Percentiles rank a stretch among this genome's conserved stretches.
Evolutionary conservation across 92 coral and sea anemone genomes (phyloP).

Genomic region (Umimayanthus chanpuru): DNA sequence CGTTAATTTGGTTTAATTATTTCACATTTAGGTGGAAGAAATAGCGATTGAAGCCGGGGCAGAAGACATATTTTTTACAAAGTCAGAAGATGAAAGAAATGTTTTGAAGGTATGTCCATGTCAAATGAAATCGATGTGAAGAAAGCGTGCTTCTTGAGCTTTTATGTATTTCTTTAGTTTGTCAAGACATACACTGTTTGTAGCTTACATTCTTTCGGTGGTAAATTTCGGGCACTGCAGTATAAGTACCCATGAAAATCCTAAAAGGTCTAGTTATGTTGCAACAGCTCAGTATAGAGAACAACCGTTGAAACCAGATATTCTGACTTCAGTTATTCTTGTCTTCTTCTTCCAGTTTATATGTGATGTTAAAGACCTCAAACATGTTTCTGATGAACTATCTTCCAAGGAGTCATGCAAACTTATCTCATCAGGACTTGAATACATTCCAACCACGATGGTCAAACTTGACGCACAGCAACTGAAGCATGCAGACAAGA

Average conservation of each 20-base stretch:
- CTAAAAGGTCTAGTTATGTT: neutral
- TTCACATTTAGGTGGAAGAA: constrained; percentile 83
- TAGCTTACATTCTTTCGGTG: too few relatives aligned
- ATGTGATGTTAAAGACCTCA: constrained; percentile 79
- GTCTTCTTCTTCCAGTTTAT: constrained; percentile 74
- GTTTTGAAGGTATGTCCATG: constrained; percentile 69
- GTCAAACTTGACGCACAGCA: constrained; percentile 68
- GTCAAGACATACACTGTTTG: too few relatives aligned
- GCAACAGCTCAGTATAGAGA: neutral
- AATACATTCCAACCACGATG: constrained; percentile 80
- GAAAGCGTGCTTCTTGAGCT: neutral
- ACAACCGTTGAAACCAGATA: too few relatives aligned
- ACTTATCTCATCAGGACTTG: constrained; percentile 74
- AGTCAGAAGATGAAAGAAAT: constrained; percentile 71
- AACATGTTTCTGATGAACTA: constrained; percentile 76
- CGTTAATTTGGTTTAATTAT: neutral
- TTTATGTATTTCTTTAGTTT: neutral
- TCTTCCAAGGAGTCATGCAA: constrained; percentile 56
- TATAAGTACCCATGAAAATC: too few relatives aligned
- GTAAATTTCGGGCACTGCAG: too few relatives aligned
- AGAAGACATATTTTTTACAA: constrained; percentile 84
- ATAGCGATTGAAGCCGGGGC: constrained; percentile 93
- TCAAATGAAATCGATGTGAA: neutral
- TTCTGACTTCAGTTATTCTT: neutral
- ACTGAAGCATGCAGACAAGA: constrained; percentile 78